Conservation (phyloP, 2,113 vertebrate genomes). For the Chunga burmeisteri region DNA sequence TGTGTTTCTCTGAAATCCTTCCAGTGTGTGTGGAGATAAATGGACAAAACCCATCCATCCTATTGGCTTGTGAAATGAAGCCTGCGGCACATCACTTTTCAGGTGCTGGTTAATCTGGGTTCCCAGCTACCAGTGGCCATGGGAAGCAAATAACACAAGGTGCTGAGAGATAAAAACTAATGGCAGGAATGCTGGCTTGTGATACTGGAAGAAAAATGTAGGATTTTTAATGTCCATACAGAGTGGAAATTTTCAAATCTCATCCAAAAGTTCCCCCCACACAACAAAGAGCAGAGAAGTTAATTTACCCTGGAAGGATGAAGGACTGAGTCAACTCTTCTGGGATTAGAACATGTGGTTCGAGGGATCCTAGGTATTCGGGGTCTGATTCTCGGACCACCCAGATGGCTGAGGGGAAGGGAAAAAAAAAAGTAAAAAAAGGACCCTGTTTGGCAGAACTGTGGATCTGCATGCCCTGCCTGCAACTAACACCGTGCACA, state of each 20-base stretch:
- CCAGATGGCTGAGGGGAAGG: slow-evolving; percentile 25
- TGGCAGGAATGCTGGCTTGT: background rate
- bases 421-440: background rate
- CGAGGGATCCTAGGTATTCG: slow-evolving; percentile 50
- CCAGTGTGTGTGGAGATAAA: background rate
- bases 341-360: slow-evolving; percentile 66
- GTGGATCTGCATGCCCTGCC: background rate
- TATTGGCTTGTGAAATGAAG: background rate
- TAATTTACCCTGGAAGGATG: slow-evolving; percentile 58
- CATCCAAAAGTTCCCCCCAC: slow-evolving; percentile 43
- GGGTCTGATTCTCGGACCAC: slow-evolving; percentile 54
- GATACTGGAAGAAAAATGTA: slow-evolving; percentile 28
- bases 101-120: slow-evolving; percentile 1
- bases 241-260: slow-evolving; percentile 40
- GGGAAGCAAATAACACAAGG: background rate
- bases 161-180: slow-evolving; percentile 27
- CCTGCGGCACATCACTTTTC: background rate
- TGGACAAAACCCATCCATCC: background rate
- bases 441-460: slow-evolving; percentile 19
- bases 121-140: background rate
- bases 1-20: slow-evolving; percentile 45
- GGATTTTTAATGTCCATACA: slow-evolving; percentile 9
- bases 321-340: slow-evolving; percentile 64
- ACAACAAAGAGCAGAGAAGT: slow-evolving; percentile 46
- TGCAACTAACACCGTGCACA: background rate